A percentile compares a stretch with the other conserved stretches of the same genome.
Conservation (phyloP, 2,797 vertebrate genomes). For the Pangasius macronema region DNA sequence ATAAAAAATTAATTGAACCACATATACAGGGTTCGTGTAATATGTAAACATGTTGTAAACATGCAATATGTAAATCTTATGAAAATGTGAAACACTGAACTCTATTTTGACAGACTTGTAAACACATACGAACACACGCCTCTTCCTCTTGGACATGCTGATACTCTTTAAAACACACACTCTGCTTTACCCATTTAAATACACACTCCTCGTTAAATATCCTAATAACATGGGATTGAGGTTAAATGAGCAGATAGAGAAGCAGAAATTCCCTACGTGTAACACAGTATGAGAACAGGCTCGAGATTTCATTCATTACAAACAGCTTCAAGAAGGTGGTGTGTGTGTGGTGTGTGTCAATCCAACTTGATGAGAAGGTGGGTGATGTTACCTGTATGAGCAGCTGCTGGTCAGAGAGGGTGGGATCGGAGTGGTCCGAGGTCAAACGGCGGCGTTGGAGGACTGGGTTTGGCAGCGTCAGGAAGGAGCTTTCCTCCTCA, state of each 20-base stretch:
- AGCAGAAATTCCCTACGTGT: neutral
- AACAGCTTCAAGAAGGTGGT: neutral
- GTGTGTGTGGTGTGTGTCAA: neutral
- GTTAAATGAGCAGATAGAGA: neutral
- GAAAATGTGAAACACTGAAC: neutral
- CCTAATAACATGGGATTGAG: neutral
- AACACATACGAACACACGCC: neutral
- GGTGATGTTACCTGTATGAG: constrained; percentile 71
- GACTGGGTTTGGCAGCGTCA: constrained; percentile 67
- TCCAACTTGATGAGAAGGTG: neutral
- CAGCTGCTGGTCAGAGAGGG: constrained; percentile 63
- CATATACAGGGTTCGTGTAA: neutral
- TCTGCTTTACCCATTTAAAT: neutral
- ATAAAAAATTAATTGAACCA: neutral
- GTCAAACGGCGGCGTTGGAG: constrained; percentile 73
- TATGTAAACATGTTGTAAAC: too few species aligned
- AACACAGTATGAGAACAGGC: too few species aligned
- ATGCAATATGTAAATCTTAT: constrained; percentile 4
- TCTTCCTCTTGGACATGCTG: neutral
- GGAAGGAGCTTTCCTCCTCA: constrained; percentile 70
- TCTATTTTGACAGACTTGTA: neutral
- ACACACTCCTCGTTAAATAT: neutral
- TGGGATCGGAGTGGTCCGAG: constrained; percentile 66
- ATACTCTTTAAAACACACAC: neutral
- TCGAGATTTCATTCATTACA: neutral